A percentile compares a stretch with the other conserved stretches of the same genome.
Evolutionary conservation across 2,888 invertebrate genomes (phyloP).

Genomic region (Caenorhabditis angaria): DNA sequence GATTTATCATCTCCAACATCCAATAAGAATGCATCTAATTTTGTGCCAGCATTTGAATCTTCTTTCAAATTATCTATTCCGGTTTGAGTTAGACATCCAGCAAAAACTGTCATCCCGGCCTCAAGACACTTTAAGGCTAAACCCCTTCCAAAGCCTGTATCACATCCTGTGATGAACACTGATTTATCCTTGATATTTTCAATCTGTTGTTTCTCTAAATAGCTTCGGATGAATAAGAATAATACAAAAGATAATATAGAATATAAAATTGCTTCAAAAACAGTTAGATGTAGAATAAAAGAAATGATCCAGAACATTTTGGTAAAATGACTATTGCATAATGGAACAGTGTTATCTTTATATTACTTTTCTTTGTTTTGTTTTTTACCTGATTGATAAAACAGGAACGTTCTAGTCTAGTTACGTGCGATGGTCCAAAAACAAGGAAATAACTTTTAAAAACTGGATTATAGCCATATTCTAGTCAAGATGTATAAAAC

Average conservation of each 20-base stretch:
- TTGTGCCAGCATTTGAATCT: constrained; percentile 18
- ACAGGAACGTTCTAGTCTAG: too few species aligned
- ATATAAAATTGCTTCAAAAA: constrained; percentile 15
- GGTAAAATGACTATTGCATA: too few species aligned
- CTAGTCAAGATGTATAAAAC: too few species aligned
- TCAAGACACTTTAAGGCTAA: constrained; percentile 55
- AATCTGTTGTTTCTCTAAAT: constrained; percentile 43
- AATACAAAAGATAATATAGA: neutral
- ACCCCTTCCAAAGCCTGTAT: constrained; percentile 61
- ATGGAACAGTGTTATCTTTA: too few species aligned
- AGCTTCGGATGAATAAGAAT: constrained; percentile 20
- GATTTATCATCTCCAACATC: constrained; percentile 64
- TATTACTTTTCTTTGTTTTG: too few species aligned
- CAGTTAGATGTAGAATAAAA: constrained; percentile 12
- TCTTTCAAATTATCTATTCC: constrained; percentile 42
- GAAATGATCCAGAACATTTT: constrained; percentile 16
- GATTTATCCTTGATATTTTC: constrained; percentile 41
- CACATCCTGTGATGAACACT: constrained; percentile 63
- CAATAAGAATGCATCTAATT: constrained; percentile 56
- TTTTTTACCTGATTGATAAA: too few species aligned
- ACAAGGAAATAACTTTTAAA: too few species aligned
- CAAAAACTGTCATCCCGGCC: constrained; percentile 63
- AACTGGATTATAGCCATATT: too few species aligned
- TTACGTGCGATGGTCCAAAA: too few species aligned
- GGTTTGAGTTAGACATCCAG: constrained; percentile 60